Percentiles rank a stretch among this genome's conserved stretches.
Evolutionary conservation across 1,140 invertebrate species (phyloP).

Genomic region (Pachypeltis micranthus): DNA sequence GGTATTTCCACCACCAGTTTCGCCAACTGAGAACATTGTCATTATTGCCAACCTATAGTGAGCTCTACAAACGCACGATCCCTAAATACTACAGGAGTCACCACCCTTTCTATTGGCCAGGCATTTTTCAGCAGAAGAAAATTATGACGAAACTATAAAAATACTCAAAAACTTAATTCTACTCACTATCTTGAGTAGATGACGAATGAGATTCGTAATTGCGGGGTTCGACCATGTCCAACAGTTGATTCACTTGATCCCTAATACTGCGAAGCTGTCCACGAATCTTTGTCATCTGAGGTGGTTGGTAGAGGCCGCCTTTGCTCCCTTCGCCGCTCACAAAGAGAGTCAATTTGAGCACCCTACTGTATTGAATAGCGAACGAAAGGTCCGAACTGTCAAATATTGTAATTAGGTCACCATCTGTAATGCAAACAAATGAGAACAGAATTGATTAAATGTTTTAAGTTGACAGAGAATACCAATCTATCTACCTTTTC

Average conservation of each 20-base stretch:
- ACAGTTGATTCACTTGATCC: constrained; percentile 45
- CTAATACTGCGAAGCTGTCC: constrained; percentile 45
- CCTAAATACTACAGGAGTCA: too few species aligned
- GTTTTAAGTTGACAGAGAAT: too few species aligned
- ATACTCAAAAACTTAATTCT: too few species aligned
- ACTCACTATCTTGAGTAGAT: constrained; percentile 23
- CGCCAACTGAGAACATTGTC: too few species aligned
- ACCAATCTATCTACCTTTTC: too few species aligned
- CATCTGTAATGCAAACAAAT: constrained; percentile 56
- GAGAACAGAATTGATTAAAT: too few species aligned
- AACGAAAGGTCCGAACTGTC: constrained; percentile 60
- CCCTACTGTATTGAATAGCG: constrained; percentile 58
- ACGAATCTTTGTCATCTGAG: constrained; percentile 39
- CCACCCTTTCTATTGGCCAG: too few species aligned
- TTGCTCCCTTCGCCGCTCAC: constrained; percentile 31
- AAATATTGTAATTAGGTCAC: constrained; percentile 61
- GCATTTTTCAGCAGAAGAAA: too few species aligned
- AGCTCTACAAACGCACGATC: too few species aligned
- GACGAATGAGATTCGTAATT: constrained; percentile 12
- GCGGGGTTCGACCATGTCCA: constrained; percentile 41
- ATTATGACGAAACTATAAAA: too few species aligned
- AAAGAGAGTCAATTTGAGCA: constrained; percentile 52
- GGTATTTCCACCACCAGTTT: too few species aligned
- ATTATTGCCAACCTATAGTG: too few species aligned
- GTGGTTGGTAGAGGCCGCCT: constrained; percentile 19